These are phyloP conservation scores for Stigmatopora nigra DNA, from an alignment of 2,113 vertebrate species.

Conservation along the genomic window DNA sequence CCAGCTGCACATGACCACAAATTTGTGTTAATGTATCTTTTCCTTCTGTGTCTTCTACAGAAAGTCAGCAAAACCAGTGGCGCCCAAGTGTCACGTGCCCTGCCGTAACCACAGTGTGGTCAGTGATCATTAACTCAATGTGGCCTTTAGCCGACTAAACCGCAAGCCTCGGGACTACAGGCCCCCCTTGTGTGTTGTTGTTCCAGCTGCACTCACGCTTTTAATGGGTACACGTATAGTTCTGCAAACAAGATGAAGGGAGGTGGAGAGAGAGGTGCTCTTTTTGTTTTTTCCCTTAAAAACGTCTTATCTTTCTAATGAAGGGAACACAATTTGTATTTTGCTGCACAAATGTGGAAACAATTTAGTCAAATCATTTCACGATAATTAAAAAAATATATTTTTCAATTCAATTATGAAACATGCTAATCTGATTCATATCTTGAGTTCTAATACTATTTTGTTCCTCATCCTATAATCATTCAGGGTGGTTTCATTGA, in stretches of 20 bases:
- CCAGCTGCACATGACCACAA: background rate
- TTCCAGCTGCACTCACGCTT: conserved; percentile 36
- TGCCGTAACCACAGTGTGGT: conserved; percentile 1
- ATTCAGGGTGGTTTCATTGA: background rate
- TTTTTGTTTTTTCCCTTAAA: background rate
- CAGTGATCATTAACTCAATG: conserved; percentile 4
- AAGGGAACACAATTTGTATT: background rate
- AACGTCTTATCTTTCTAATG: background rate
- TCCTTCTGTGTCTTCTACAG: background rate
- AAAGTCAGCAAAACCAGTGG: background rate
- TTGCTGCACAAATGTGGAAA: background rate
- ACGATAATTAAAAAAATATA: too few relatives aligned
- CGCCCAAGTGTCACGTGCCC: background rate
- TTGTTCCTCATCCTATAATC: background rate
- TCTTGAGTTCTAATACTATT: background rate
- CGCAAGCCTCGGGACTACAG: conserved; percentile 29
- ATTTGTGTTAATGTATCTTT: background rate
- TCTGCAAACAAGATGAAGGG: conserved; percentile 45
- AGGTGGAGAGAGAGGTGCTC: conserved; percentile 22
- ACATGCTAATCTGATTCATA: background rate
- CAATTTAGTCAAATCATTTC: background rate
- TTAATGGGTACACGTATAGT: conserved; percentile 48
- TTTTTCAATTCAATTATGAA: background rate
- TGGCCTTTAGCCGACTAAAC: conserved; percentile 39
- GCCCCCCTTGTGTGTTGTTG: conserved; percentile 20